Base-by-base conservation (phyloP, 2,888 invertebrate genomes). In the Conops quadrifasciatus region DNA sequence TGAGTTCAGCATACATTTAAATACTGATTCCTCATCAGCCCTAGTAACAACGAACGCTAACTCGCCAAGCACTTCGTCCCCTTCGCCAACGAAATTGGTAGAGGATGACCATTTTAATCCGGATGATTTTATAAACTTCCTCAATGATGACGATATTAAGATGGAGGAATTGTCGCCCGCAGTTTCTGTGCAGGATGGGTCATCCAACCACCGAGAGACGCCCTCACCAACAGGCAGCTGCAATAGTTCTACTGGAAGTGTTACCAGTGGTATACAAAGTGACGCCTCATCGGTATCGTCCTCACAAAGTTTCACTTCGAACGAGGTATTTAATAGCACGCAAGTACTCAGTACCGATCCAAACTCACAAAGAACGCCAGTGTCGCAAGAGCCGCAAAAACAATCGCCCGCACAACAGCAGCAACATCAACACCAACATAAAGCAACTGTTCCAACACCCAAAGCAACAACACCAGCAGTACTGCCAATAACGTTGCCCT, bases 141-240 rank as follows among this genome's bases (percentile, higher is more conserved):
- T 80, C 4, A 78, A 78, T 53, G 80, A 78, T 28, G 78, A 49
- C 4, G 81, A 80, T 67, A 59, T 77, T 5, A 80, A 80, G 74
- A 74, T 77, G 69, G 79, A 79, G 15, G 79, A 79, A 53, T 58
- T 79, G 16, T 77, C 78, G 15, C 69, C 71, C 45, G 78, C 77
- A 7, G 66, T 69, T 19, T 68, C 71, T 28, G 62, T 71, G 47
- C 70, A 72, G 9, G 71, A 79, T 74, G 63, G 77, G 70, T 21
- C 75, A 67, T 49, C 63, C 7, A 53, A 30, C 49, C 75, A 78
- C 59, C 79, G 85, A 0, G 77, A 78, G 53, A 84, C 84, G 1
- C 84, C 85, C 0, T 85, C 85, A 1, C 84, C 85, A 0, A 82
- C 83, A 3, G 81, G 79, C 13, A 84, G 84, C 65, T 80, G 77